A percentile compares a stretch with the other conserved stretches of the same genome.
phyloP scores from a whole-genome alignment of 2,797 vertebrate genomes.

The Pseudocheirus occidentalis region DNA sequence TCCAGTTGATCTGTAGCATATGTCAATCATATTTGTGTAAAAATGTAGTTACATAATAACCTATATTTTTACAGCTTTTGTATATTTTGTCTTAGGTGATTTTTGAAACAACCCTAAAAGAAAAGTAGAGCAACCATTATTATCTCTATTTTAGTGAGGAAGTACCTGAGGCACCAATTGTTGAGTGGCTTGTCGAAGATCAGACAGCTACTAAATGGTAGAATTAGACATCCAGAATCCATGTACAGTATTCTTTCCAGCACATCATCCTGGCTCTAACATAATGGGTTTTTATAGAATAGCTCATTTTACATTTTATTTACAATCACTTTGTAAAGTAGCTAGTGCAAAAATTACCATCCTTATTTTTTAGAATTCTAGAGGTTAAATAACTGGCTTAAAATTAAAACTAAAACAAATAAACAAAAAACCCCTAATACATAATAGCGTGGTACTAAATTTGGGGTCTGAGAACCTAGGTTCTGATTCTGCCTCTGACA shows the following conservation, averaged over 20 bases:
- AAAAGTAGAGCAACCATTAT: too few species aligned
- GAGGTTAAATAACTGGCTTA: background rate
- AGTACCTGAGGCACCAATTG: too few species aligned
- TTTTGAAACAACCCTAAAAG: too few species aligned
- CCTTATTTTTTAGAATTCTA: background rate
- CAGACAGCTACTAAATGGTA: background rate
- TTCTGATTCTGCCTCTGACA: background rate
- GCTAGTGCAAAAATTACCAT: background rate
- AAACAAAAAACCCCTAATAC: background rate
- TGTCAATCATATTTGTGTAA: too few species aligned
- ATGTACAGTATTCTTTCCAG: background rate
- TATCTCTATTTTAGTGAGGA: too few species aligned
- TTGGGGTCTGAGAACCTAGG: background rate
- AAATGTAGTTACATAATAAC: too few species aligned
- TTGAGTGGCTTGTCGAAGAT: background rate
- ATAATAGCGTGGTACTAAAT: background rate
- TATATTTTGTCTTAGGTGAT: too few species aligned
- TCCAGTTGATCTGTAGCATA: too few species aligned
- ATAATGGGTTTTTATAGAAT: background rate
- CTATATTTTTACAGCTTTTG: too few species aligned
- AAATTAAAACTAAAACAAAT: background rate
- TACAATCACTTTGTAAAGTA: background rate
- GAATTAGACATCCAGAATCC: background rate
- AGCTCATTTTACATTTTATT: background rate
- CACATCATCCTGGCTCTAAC: background rate